phyloP scores from a whole-genome alignment of 2,113 vertebrate genomes.

The Heteronetta atricapilla region DNA sequence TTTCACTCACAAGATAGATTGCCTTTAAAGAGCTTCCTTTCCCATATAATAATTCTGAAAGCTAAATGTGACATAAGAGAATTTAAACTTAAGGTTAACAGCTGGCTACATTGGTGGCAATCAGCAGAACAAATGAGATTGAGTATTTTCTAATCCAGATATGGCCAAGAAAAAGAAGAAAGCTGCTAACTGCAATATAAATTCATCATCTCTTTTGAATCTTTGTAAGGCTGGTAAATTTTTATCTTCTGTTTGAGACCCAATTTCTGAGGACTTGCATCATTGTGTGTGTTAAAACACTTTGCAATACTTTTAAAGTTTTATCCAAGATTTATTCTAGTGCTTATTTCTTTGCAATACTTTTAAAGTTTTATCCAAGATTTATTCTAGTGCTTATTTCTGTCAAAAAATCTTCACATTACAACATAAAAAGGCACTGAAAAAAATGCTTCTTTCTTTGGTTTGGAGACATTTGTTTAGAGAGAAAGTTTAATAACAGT shows the following conservation, averaged over 20 bases:
- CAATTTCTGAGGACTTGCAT: background rate
- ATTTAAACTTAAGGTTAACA: constrained; percentile 52
- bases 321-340: background rate
- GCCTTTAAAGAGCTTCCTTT: background rate
- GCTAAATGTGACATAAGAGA: background rate
- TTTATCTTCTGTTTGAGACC: background rate
- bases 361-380: background rate
- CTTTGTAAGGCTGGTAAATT: background rate
- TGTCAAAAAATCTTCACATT: background rate
- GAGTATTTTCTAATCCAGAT: constrained; percentile 16
- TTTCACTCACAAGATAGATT: background rate
- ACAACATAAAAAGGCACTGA: background rate
- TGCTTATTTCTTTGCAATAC: background rate
- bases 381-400: background rate
- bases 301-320: background rate
- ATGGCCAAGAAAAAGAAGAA: background rate
- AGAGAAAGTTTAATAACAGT: background rate
- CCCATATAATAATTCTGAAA: background rate
- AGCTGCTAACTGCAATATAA: background rate
- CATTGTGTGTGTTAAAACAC: background rate
- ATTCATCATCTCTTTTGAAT: background rate
- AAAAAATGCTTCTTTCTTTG: background rate
- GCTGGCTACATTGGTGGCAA: background rate
- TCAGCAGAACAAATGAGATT: background rate
- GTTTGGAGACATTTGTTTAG: background rate